Evolutionary conservation across 1,140 invertebrate genomes (phyloP).

Genomic region (Brachionus rubens): DNA sequence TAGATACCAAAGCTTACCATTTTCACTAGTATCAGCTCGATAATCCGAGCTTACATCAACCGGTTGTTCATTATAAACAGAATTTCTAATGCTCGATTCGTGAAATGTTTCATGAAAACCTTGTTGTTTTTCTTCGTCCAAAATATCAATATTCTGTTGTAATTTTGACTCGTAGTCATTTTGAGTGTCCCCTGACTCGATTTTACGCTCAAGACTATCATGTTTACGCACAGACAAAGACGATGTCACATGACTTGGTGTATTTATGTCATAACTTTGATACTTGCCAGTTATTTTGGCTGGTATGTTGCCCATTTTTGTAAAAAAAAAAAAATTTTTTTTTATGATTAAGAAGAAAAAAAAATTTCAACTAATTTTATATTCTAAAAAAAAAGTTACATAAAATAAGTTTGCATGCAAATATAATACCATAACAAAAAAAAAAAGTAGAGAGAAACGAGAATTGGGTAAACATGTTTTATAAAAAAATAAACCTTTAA

Average conservation of each 20-base stretch:
- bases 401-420: no score
- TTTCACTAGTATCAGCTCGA: background rate
- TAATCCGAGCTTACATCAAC: background rate
- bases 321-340: background rate
- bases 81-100: background rate
- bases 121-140: background rate
- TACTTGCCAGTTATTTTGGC: conserved; percentile 43
- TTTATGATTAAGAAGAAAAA: background rate
- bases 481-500: no score
- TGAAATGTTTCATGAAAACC: background rate
- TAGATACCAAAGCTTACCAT: background rate
- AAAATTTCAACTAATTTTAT: background rate
- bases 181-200: no score
- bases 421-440: no score
- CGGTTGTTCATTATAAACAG: conserved; percentile 7
- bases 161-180: background rate
- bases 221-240: background rate
- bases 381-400: no score
- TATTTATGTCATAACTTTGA: conserved; percentile 45
- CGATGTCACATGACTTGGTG: conserved; percentile 11
- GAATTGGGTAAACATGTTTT: no score
- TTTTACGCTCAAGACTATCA: background rate
- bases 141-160: background rate
- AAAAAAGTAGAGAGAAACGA: no score
- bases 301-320: conserved; percentile 41